These are phyloP conservation scores for Aptenodytes forsteri DNA, from an alignment of 2,113 vertebrate genomes.

Conservation along the genomic window DNA sequence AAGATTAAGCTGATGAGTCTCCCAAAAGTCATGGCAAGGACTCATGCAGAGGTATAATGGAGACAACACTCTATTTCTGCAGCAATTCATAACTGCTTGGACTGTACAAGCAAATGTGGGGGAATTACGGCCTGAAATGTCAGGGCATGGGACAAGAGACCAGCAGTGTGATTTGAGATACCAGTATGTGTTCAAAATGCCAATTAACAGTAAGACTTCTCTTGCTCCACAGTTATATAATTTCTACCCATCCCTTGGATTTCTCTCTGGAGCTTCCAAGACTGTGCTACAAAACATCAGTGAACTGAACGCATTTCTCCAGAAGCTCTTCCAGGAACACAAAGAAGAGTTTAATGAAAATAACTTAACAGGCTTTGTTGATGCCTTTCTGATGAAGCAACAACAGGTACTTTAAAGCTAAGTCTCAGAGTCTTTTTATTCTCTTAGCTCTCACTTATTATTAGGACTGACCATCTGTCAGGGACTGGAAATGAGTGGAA, in stretches of 20 bases:
- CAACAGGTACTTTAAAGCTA: slow-evolving; percentile 51
- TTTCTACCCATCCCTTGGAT: slow-evolving; percentile 63
- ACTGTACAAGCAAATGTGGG: neutral
- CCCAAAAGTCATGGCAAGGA: neutral
- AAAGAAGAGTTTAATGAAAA: slow-evolving; percentile 51
- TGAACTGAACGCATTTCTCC: neutral
- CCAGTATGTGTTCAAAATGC: neutral
- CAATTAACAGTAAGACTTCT: neutral
- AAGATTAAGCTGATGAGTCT: neutral
- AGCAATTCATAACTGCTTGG: neutral
- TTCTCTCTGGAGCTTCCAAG: slow-evolving; percentile 56
- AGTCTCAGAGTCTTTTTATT: neutral
- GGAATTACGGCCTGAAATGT: neutral
- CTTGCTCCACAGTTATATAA: slow-evolving; percentile 65
- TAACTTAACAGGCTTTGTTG: slow-evolving; percentile 70
- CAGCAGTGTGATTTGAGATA: neutral
- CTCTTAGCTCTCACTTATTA: neutral
- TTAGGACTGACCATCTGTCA: neutral
- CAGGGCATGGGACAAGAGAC: neutral
- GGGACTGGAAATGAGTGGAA: neutral
- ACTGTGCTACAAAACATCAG: slow-evolving; percentile 17
- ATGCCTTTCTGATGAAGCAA: slow-evolving; percentile 71
- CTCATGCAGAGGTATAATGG: neutral
- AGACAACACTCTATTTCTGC: neutral
- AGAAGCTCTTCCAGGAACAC: slow-evolving; percentile 48